Conservation (phyloP, 1,140 invertebrate species). For the Daktulosphaira vitifoliae region DNA sequence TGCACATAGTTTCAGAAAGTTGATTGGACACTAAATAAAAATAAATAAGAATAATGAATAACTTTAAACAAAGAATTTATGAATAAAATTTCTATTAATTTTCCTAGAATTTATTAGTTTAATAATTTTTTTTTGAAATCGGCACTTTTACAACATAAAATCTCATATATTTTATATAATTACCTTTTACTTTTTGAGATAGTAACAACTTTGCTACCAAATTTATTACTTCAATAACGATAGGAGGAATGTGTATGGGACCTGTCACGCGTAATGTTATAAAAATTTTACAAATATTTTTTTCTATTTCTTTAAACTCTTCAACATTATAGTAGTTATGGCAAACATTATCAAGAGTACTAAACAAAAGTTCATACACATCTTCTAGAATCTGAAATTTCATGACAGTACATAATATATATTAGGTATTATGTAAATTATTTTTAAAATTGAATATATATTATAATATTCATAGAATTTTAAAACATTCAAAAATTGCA, state of each 20-base stretch:
- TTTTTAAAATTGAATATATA: too few species aligned
- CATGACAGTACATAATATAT: too few species aligned
- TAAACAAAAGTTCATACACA: constrained; percentile 12
- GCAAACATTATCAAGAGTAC: constrained; percentile 5
- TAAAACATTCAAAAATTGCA: too few species aligned
- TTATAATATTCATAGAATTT: too few species aligned
- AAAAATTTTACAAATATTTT: constrained; percentile 3
- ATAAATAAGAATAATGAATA: neutral
- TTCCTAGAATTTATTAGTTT: too few species aligned
- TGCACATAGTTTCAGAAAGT: constrained; percentile 13
- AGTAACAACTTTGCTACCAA: constrained; percentile 7
- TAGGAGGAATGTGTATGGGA: constrained; percentile 2
- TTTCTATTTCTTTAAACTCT: constrained; percentile 5
- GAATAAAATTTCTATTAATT: too few species aligned
- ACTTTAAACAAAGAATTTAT: too few species aligned
- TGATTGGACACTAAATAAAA: neutral
- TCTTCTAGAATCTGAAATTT: constrained; percentile 19
- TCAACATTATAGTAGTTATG: neutral
- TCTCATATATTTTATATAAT: neutral
- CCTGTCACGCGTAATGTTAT: constrained; percentile 4
- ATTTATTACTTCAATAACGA: constrained; percentile 14
- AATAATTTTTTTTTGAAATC: too few species aligned
- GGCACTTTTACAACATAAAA: too few species aligned
- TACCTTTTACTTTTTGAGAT: constrained; percentile 23
- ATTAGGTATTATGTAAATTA: too few species aligned